Base-by-base conservation (phyloP, 2,797 vertebrate genomes). In the Tachyglossus aculeatus region DNA sequence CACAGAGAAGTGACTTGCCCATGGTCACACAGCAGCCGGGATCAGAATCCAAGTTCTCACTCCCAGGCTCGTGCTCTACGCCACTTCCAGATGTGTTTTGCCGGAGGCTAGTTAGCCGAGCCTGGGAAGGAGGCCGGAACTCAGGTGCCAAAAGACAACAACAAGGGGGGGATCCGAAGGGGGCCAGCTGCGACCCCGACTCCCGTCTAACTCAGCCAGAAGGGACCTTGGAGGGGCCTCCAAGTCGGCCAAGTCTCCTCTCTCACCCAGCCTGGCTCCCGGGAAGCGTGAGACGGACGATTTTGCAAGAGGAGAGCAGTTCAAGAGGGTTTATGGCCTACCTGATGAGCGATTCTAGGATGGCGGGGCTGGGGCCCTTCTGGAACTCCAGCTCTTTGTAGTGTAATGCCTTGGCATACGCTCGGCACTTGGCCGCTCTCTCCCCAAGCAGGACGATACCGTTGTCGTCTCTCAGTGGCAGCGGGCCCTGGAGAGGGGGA, bases 321-420 rank as follows among this genome's bases (percentile, higher is more conserved):
- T 39, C 47, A 34, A 11, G 56, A 53, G 25, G 1, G 57, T 14
- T 33, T 12, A 5, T 32, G 9, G 54, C 94, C 77, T 96, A 99
- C 98, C 98, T 99, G 94, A 99, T 99, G 4, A 99, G 96, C 44
- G 97, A 96, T 85, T 99, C 98, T 1, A 99, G 90, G 76, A 99
- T 99, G 53, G 97, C 96, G 0, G 98, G 98, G 5, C 94, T 96
- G 7, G 97, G 92, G 1, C 98, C 97, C 71, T 99, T 99, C 86
- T 99, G 98, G 84, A 99, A 99, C 88, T 99, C 98, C 89, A 99
- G 93, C 78, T 99, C 98, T 88, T 99, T 99, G 92, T 99, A 99
- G 91, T 99, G 98, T 13, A 99, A 89, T 2, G 98, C 98, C 57
- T 99, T 99, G 82, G 98, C 98, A 1, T 99, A 99, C 0, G 98